These are phyloP conservation scores for Dicerorhinus sumatrensis DNA, from an alignment of 2,113 vertebrate genomes.

Conservation along the genomic window DNA sequence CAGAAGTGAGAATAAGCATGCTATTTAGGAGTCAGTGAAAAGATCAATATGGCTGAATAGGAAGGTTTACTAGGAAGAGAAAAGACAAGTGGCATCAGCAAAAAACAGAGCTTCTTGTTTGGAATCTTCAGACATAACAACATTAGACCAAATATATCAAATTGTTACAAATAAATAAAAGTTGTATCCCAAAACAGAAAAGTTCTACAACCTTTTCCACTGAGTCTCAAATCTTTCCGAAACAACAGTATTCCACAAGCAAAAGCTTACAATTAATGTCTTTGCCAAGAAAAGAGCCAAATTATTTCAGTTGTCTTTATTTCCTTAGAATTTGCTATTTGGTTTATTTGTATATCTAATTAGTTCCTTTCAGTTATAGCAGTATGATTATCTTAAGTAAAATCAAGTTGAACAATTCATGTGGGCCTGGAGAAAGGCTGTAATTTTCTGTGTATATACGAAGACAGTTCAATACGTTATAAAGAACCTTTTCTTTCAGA, in stretches of 20 bases:
- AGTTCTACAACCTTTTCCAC: background rate
- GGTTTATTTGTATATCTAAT: constrained; percentile 42
- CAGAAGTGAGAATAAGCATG: background rate
- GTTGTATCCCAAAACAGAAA: background rate
- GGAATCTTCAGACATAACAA: background rate
- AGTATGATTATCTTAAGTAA: background rate
- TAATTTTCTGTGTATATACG: background rate
- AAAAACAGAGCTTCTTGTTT: background rate
- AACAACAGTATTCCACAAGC: background rate
- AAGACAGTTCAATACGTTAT: background rate
- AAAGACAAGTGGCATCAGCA: background rate
- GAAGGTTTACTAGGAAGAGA: background rate
- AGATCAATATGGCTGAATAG: background rate
- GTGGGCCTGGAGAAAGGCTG: background rate
- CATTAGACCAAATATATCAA: background rate
- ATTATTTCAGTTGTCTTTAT: constrained; percentile 48
- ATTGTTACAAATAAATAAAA: background rate
- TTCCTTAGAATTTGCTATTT: constrained; percentile 43
- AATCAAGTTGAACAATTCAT: constrained; percentile 33
- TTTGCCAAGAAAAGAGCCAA: constrained; percentile 57
- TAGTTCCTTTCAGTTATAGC: constrained; percentile 27
- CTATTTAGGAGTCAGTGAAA: background rate
- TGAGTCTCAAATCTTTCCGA: background rate
- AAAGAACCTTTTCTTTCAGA: constrained; percentile 47
- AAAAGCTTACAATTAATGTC: constrained; percentile 47